Percentiles rank a stretch among this genome's conserved stretches.
These are phyloP conservation scores for Ecliptopera silaceata DNA, from an alignment of 2,888 invertebrate genomes.

Conservation along the genomic window DNA sequence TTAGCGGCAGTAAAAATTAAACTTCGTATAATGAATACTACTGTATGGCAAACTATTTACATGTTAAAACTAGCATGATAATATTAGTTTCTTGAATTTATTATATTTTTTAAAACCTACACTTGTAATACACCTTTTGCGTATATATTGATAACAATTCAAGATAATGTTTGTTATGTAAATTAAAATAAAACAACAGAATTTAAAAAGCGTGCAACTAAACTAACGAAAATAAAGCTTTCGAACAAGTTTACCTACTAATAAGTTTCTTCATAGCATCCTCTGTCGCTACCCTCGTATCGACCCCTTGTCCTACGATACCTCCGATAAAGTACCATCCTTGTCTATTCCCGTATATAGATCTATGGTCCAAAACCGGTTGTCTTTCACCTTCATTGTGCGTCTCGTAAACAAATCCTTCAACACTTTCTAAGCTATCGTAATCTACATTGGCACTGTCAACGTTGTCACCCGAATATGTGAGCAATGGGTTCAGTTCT, in stretches of 20 bases:
- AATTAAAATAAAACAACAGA: not conserved
- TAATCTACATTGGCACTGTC: constrained; percentile 54
- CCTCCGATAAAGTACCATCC: constrained; percentile 95
- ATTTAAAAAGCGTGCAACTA: constrained; percentile 33
- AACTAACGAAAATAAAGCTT: constrained; percentile 51
- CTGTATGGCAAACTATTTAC: too few species aligned
- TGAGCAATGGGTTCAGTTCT: constrained; percentile 72
- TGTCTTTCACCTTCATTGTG: constrained; percentile 81
- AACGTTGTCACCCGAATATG: constrained; percentile 58
- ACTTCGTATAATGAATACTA: too few species aligned
- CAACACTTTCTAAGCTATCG: constrained; percentile 58
- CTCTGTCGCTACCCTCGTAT: constrained; percentile 85
- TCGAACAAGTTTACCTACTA: constrained; percentile 87
- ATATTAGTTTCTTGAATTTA: too few species aligned
- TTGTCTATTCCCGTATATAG: constrained; percentile 85
- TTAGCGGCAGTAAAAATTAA: too few species aligned
- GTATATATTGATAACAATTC: too few species aligned
- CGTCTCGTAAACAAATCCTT: constrained; percentile 71
- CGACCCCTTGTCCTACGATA: constrained; percentile 87
- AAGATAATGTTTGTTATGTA: too few species aligned
- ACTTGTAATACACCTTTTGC: too few species aligned
- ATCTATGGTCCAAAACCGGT: constrained; percentile 84
- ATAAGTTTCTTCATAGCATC: constrained; percentile 90
- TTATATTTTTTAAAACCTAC: too few species aligned
- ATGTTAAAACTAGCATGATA: too few species aligned